Evolutionary conservation across 2,113 vertebrate genomes (phyloP), one percentile per base, ranked within the genome.

Genomic region (Mesitornis unicolor): DNA sequence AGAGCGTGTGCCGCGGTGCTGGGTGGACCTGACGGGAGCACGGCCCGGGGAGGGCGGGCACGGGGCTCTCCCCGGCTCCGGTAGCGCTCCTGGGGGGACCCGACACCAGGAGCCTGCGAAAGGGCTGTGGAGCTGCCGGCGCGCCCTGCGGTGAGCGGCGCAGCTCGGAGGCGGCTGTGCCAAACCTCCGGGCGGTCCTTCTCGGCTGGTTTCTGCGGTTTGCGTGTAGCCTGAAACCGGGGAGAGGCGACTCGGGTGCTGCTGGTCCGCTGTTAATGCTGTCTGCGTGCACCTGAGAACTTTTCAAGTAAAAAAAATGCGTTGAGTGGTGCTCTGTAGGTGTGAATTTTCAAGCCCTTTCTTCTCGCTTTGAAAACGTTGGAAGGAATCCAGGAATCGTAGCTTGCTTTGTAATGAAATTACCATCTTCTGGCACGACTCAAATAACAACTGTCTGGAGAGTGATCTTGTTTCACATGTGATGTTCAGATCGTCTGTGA

Each of bases 261-360:
- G 9, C 25, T 5, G 10, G 1, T 10, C 28, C 3, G 70, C 26
- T 19, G 0, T 2, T 17, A 8, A 0, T 8, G 56, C 63, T 3
- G 0, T 10, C 16, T 13, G 18, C 16, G 15, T 3, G 18, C 53
- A 4, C 57, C 61, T 6, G n/a, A 3, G 17, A 89, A 89, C 89
- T 96, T 93, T 3, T 0, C 2, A 28, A 92, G 54, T 78, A 22
- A 31, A 31, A 40, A 33, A 28, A 16, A 20, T 5, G 13, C 7
- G 54, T 31, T 10, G 68, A 10, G 3, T 11, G 59, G 18, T 16
- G 63, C 45, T 61, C 25, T 25, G 40, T 61, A 12, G 42, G 29
- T 54, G 81, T 10, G 3, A 8, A 0, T 64, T 42, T 68, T 47
- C 33, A 79, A 70, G 26, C 40, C 33, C 67, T 84, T 35, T 45